These are phyloP conservation scores for Laspeyria flexula DNA, from an alignment of 2,888 invertebrate genomes.

Conservation along the genomic window DNA sequence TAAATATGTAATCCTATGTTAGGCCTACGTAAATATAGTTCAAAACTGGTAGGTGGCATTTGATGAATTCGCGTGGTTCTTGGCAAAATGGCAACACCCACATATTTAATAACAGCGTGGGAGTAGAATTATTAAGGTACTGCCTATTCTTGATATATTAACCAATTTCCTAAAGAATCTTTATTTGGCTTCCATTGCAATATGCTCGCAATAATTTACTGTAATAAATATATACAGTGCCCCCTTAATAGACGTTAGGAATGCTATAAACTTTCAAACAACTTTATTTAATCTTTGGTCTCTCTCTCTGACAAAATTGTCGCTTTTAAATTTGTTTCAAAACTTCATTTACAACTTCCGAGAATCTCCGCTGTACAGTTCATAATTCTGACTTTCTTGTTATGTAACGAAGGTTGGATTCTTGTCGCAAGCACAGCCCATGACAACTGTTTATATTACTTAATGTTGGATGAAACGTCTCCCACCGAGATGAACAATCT, in stretches of 20 bases:
- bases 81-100: conserved; percentile 41
- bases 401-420: conserved; percentile 24
- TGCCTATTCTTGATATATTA: conserved; percentile 21
- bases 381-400: conserved; percentile 37
- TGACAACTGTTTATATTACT: conserved; percentile 1
- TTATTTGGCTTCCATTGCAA: conserved; percentile 11
- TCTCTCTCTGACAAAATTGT: conserved; percentile 41
- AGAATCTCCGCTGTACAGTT: conserved; percentile 32
- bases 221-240: conserved; percentile 30
- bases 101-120: conserved; percentile 39
- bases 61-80: conserved; percentile 43
- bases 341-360: conserved; percentile 37
- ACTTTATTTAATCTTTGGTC: conserved; percentile 40
- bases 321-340: conserved; percentile 44
- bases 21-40: conserved; percentile 32
- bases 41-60: conserved; percentile 27
- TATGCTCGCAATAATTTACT: conserved; percentile 29
- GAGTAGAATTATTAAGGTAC: conserved; percentile 36
- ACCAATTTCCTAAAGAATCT: conserved; percentile 18
- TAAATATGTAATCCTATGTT: too few relatives aligned
- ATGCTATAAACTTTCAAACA: conserved; percentile 37
- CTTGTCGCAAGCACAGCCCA: conserved; percentile 2
- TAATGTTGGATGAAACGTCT: not conserved
- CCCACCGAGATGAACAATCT: not conserved
- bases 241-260: conserved; percentile 41